phyloP scores from a whole-genome alignment of 2,888 invertebrate species.

The Synanthedon formicaeformis region DNA sequence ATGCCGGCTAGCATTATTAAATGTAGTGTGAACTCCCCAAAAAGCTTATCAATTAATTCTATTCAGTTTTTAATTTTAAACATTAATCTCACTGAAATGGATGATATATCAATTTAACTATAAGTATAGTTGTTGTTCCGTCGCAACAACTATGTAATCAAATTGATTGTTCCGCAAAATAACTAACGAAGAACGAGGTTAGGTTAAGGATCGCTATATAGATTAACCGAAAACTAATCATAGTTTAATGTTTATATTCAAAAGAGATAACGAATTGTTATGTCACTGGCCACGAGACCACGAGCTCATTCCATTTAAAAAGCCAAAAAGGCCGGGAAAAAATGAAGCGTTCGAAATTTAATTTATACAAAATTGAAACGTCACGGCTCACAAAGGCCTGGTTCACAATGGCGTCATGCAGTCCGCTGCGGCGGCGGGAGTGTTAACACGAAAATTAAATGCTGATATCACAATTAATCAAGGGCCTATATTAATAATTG shows the following conservation, averaged over 20 bases:
- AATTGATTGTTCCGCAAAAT: too few species aligned
- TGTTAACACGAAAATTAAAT: slow-evolving; percentile 71
- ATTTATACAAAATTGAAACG: slow-evolving; percentile 72
- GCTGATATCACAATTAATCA: slow-evolving; percentile 72
- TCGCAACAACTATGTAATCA: too few species aligned
- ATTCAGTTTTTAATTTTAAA: too few species aligned
- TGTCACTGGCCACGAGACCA: slow-evolving; percentile 54
- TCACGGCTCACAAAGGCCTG: slow-evolving; percentile 63
- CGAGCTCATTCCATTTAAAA: slow-evolving; percentile 47
- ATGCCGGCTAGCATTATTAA: too few species aligned
- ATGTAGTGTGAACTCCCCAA: too few species aligned
- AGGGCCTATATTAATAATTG: slow-evolving; percentile 69
- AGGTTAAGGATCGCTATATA: neutral
- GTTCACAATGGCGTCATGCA: slow-evolving; percentile 58
- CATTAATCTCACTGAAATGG: too few species aligned
- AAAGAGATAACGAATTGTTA: slow-evolving; percentile 54
- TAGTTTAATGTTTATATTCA: slow-evolving; percentile 18
- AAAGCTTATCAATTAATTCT: too few species aligned
- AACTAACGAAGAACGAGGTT: too few species aligned
- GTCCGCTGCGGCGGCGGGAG: slow-evolving; percentile 36
- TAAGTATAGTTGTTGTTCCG: too few species aligned
- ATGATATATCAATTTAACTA: too few species aligned
- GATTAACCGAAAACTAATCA: slow-evolving; percentile 36
- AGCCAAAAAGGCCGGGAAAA: slow-evolving; percentile 48
- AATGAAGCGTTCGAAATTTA: slow-evolving; percentile 70